Evolutionary conservation across 1,140 invertebrate species (phyloP), one percentile per base, ranked within the genome.

Genomic region (Procambarus clarkii): DNA sequence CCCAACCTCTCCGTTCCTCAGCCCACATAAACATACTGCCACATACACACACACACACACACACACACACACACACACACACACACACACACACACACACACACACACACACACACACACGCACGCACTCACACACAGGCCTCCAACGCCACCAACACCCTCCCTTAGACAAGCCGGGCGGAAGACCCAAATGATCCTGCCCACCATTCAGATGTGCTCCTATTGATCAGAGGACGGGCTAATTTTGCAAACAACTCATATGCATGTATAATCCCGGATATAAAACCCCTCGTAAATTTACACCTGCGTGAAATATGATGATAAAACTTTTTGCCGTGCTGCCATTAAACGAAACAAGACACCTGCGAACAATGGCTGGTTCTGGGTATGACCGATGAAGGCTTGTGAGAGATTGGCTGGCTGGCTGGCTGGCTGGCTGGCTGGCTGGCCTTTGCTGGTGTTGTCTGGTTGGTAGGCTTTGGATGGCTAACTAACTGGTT

Each of bases 191-290:
- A 64, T 18, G 5, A 11, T 64, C 15, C 60, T 4, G 60, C 60
- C 60, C 50, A 54, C 80, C 82, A 85, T 85, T 85, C 82, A 85
- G 82, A 85, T 85, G 54, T 64, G 64, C 82, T 69, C 60, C 84
- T 87, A 87, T 87, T 87, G 85, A 87, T 87, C 85, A 87, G 85
- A 77, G 24, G 76, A 58, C 21, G 76, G 84, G 74, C 85, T 87
- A 87, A 87, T 87, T 79, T 77, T 58, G 85, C 85, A 78, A 87
- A 87, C 85, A 87, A 79, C 85, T 87, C 85, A 87, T 87, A 87
- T 50, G 85, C 85, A 87, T 74, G 85, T 77, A 87, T 87, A 87
- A 87, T 87, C 85, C 85, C 76, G 85, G 85, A 87, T 87, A 87
- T 87, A 87, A 87, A 87, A 78, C 46, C 85, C 58, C 76, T 79